Evolutionary conservation across 2,113 vertebrate genomes (phyloP).

Genomic region (Tonatia bakeri): DNA sequence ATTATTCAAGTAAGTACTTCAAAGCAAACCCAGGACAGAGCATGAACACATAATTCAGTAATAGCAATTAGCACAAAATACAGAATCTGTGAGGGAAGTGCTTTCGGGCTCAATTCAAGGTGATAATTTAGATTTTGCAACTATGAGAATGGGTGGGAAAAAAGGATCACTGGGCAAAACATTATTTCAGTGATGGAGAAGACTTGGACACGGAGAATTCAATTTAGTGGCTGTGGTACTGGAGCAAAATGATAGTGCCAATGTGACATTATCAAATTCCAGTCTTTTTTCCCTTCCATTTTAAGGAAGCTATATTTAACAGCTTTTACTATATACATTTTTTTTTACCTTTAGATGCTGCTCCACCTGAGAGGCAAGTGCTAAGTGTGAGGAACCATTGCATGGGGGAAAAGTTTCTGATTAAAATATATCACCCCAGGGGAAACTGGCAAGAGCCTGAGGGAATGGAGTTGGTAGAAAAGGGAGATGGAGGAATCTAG

Average conservation of each 20-base stretch:
- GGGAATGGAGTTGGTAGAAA: neutral
- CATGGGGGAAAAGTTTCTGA: neutral
- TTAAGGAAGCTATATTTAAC: neutral
- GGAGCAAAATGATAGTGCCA: neutral
- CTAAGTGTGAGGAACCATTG: neutral
- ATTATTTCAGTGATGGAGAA: neutral
- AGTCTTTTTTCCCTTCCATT: neutral
- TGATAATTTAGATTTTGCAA: neutral
- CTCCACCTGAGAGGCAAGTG: neutral
- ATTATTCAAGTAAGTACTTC: neutral
- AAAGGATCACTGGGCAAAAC: neutral
- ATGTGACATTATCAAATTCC: neutral
- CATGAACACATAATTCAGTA: neutral
- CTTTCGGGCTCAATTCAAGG: neutral
- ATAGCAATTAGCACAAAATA: neutral
- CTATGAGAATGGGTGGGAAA: neutral
- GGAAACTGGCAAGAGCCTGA: neutral
- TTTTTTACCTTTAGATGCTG: neutral
- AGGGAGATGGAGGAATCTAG: neutral
- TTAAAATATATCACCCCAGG: neutral
- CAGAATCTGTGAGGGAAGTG: neutral
- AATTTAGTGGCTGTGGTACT: neutral
- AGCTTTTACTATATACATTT: neutral
- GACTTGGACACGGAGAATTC: neutral
- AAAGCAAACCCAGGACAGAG: neutral